phyloP scores from a whole-genome alignment of 2,797 vertebrate species.

The Hirundo rustica region DNA sequence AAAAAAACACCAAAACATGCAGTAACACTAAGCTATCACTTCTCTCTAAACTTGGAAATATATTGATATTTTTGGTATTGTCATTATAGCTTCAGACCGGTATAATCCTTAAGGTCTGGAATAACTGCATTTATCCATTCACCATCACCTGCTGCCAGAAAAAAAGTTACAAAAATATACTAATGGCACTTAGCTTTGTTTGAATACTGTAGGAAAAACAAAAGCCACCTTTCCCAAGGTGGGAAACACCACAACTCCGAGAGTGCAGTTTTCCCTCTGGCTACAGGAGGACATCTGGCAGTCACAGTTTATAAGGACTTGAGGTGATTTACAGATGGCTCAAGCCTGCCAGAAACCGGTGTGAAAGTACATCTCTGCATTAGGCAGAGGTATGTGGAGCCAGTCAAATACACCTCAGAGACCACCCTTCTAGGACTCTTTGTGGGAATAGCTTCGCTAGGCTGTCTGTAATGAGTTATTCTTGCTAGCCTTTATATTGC shows the following conservation, averaged over 20 bases:
- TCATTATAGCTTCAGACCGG: neutral
- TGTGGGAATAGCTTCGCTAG: neutral
- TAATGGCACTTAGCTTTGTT: neutral
- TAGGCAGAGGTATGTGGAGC: neutral
- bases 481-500: neutral
- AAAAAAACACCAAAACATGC: fast-evolving
- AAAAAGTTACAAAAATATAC: neutral
- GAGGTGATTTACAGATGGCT: neutral
- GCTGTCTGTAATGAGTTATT: neutral
- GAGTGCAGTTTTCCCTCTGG: neutral
- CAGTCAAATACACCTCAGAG: neutral
- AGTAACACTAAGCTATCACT: neutral
- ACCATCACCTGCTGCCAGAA: neutral
- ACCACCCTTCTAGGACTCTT: neutral
- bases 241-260: neutral
- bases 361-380: neutral
- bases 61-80: neutral
- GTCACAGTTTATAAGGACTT: neutral
- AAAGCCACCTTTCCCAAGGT: neutral
- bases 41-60: neutral
- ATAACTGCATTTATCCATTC: neutral
- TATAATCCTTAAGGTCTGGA: neutral
- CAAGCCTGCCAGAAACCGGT: neutral
- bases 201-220: neutral
- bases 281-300: neutral